phyloP scores from a whole-genome alignment of 2,797 vertebrate species.

The Oreonectes daqikongensis region DNA sequence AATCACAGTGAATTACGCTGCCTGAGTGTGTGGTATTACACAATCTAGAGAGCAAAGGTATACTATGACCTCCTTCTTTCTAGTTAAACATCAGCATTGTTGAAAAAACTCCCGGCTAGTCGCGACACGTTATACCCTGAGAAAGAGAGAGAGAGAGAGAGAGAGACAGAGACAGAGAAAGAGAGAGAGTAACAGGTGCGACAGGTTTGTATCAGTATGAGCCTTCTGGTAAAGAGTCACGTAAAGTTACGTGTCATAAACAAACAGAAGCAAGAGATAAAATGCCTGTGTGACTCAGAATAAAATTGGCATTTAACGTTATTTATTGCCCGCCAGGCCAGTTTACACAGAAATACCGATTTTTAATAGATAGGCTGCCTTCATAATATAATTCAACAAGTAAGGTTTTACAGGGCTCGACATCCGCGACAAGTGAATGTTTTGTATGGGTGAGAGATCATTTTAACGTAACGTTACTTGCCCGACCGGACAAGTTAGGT shows the following conservation, averaged over 20 bases:
- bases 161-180: conserved; percentile 16
- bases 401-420: no score
- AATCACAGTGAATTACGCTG: conserved; percentile 46
- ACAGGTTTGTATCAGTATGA: conserved; percentile 70
- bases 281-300: neutral
- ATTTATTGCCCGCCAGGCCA: neutral
- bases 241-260: conserved; percentile 18
- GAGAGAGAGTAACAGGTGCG: conserved; percentile 67
- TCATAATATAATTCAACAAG: neutral
- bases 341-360: neutral
- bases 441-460: no score
- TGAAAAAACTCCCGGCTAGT: conserved; percentile 69
- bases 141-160: conserved; percentile 43
- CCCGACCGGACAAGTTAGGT: no score
- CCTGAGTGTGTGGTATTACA: conserved; percentile 51
- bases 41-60: conserved; percentile 47
- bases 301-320: neutral
- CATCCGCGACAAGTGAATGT: no score
- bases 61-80: conserved; percentile 65
- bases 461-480: no score
- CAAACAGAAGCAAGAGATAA: neutral
- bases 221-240: conserved; percentile 19
- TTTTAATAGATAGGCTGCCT: neutral
- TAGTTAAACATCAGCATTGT: conserved; percentile 78
- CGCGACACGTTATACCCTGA: conserved; percentile 67